phyloP scores from a whole-genome alignment of 2,797 vertebrate genomes.

The Cossypha polioptera region DNA sequence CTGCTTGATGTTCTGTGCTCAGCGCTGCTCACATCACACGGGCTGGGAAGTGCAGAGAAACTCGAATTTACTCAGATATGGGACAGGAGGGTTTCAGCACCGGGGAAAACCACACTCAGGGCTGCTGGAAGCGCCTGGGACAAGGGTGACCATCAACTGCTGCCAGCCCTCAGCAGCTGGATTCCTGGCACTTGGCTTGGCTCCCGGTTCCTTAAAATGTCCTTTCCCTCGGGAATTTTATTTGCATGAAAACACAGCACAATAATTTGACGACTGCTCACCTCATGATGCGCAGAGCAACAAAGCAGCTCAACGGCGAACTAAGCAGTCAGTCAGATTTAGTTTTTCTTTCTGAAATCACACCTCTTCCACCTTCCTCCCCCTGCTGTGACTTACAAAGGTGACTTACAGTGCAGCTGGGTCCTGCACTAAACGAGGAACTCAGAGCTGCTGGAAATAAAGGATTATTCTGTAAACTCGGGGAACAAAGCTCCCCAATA shows the following conservation, averaged over 20 bases:
- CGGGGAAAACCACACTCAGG: neutral
- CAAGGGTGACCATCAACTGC: neutral
- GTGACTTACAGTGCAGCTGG: slow-evolving; percentile 31
- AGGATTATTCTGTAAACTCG: slow-evolving; percentile 22
- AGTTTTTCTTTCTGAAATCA: neutral
- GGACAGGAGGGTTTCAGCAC: neutral
- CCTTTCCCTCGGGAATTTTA: neutral
- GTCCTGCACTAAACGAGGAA: neutral
- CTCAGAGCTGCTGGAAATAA: neutral
- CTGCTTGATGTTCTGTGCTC: neutral
- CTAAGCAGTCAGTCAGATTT: neutral
- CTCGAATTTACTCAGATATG: neutral
- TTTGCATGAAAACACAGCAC: slow-evolving; percentile 15
- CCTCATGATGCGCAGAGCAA: neutral
- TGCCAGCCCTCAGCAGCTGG: neutral
- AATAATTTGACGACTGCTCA: neutral
- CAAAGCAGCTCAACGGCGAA: neutral
- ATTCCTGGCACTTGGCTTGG: neutral
- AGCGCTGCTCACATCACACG: neutral
- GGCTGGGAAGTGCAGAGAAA: neutral
- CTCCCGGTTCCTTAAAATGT: neutral
- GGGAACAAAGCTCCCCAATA: slow-evolving; percentile 47
- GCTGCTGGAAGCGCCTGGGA: neutral
- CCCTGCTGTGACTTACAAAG: neutral
- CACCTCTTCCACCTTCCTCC: neutral